Conservation (phyloP, 53 echinoderm and acorn worm species). For the Stichopus horrens region DNA sequence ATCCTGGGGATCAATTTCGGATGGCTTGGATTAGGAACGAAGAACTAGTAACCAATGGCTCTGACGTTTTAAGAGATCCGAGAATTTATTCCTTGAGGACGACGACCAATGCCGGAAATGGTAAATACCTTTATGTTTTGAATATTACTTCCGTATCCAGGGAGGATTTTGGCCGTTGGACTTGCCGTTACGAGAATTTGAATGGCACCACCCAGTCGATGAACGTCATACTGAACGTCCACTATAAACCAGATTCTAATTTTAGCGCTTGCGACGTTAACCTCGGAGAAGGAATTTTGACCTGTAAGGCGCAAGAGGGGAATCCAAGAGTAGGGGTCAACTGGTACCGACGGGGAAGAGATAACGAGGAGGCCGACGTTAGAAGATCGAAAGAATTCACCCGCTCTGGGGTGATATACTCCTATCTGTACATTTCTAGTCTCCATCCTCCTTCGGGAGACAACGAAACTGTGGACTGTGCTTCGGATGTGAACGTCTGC, state of each 20-base stretch:
- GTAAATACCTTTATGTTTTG: neutral
- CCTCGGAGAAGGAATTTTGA: neutral
- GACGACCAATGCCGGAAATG: neutral
- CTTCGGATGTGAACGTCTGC: neutral
- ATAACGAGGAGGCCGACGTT: neutral
- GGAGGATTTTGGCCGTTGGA: slow-evolving; percentile 25
- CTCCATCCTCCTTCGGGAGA: neutral
- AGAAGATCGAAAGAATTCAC: slow-evolving; percentile 17
- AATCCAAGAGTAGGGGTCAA: slow-evolving; percentile 16
- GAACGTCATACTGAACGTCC: neutral
- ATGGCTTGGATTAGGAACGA: slow-evolving; percentile 14
- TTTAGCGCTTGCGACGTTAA: neutral
- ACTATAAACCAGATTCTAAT: slow-evolving; percentile 11
- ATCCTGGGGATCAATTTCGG: neutral
- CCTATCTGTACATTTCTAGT: neutral
- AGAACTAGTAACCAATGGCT: slow-evolving; percentile 17
- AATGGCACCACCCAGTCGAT: neutral
- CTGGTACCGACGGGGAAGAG: neutral
- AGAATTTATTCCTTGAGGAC: neutral
- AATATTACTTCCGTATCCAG: slow-evolving; percentile 14
- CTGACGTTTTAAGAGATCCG: neutral
- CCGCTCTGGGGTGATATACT: neutral
- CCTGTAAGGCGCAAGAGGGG: slow-evolving; percentile 22
- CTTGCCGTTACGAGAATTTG: neutral
- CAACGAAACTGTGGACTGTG: neutral